phyloP scores from a whole-genome alignment of 2,888 invertebrate species.

The Endotricha flammealis region DNA sequence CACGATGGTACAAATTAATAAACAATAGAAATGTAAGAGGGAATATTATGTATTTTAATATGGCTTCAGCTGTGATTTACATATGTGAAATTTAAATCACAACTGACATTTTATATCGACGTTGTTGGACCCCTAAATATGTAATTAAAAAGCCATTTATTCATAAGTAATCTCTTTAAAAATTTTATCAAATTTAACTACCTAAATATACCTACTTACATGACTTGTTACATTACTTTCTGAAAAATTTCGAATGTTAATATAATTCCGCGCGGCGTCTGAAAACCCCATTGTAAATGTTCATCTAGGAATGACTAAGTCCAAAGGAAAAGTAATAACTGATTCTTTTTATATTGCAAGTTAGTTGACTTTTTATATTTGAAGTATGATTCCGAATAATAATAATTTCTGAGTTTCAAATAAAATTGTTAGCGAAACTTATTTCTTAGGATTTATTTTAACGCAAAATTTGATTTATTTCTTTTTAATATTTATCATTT shows the following conservation, averaged over 20 bases:
- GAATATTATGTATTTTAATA: constrained; percentile 12
- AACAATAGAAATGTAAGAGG: constrained; percentile 11
- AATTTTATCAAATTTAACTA: constrained; percentile 73
- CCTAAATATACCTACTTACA: constrained; percentile 63
- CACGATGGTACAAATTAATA: constrained; percentile 14
- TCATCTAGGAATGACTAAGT: background rate
- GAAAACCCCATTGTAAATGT: constrained; percentile 29
- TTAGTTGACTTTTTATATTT: background rate
- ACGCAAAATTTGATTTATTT: too few relatives aligned
- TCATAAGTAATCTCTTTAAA: constrained; percentile 73
- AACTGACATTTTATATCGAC: constrained; percentile 51
- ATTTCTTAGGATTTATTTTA: background rate
- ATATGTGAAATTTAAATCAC: constrained; percentile 37
- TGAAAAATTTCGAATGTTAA: constrained; percentile 54
- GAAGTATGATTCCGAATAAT: too few relatives aligned
- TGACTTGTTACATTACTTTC: constrained; percentile 52
- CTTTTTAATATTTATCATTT: too few relatives aligned
- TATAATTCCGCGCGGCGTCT: constrained; percentile 59
- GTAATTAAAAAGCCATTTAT: constrained; percentile 72
- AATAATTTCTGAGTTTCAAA: too few relatives aligned
- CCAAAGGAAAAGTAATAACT: background rate
- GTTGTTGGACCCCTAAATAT: constrained; percentile 73
- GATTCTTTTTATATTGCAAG: background rate
- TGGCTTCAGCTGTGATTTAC: constrained; percentile 24
- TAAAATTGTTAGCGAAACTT: too few relatives aligned